Base-by-base conservation (phyloP, 1,140 invertebrate genomes). In the Lordiphosa collinella region DNA sequence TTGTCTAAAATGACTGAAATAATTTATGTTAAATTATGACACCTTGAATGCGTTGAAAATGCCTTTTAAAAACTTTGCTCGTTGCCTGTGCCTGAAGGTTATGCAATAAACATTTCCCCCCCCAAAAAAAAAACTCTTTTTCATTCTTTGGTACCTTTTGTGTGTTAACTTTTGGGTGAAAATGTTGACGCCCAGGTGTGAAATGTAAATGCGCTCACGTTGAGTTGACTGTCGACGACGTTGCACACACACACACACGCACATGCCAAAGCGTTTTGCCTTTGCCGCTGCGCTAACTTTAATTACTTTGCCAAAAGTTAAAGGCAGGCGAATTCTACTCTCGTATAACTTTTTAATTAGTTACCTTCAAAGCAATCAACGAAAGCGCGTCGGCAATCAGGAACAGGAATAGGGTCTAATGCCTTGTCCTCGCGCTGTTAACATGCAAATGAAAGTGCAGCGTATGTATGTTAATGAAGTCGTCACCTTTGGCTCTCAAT, bases 281-380 rank as follows among this genome's bases (percentile, higher is more conserved):
- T 56, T 43, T 44, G 44, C 71, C 29, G 31, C 25, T 49, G 61
- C 63, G 74, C 69, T 64, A 82, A 82, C 78, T 82, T 82, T 82
- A 82, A 82, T 82, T 82, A 82, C 76, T 82, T 82, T 84, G 78
- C 53, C 61, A 60, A 67, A 82, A 82, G 78, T 82, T 82, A 82
- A 82, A 82, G 76, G 76, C 72, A 74, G 76, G 59, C 72, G 60
- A 84, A 72, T 60, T 75, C 25, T 29, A 8, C 25, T 22, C 62
- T 51, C 46, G 63, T 66, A 67, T 84, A 82, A 82, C 76, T 82
- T 82, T 82, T 82, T 82, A 82, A 82, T 82, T 82, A 82, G 76
- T 82, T 82, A 18, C 65, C 78, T 71, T 84, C 71, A 76, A 72
- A 68, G 78, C 78, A 82, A 82, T 84, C 66, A 80, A 57, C 49